These are phyloP conservation scores for Haemorhous mexicanus DNA, from an alignment of 2,113 vertebrate genomes.

Conservation along the genomic window DNA sequence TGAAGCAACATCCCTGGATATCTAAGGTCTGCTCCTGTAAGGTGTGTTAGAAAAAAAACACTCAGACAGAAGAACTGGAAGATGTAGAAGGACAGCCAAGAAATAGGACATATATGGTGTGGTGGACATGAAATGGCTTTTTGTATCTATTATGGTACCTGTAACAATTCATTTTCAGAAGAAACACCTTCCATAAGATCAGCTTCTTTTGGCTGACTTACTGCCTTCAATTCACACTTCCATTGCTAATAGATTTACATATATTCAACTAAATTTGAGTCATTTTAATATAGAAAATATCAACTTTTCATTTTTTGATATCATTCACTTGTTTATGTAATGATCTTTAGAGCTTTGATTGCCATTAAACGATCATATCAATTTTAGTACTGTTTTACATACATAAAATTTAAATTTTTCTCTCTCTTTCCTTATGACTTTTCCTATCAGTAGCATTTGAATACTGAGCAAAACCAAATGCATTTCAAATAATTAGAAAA, in stretches of 20 bases:
- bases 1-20: conserved; percentile 72
- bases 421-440: not conserved
- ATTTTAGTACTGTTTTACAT: not conserved
- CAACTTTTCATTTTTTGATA: not conserved
- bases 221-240: not conserved
- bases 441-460: not conserved
- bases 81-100: not conserved
- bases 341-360: not conserved
- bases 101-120: not conserved
- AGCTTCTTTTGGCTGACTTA: not conserved
- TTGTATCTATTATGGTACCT: not conserved
- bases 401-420: not conserved
- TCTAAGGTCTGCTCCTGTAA: conserved; percentile 78
- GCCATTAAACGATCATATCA: not conserved
- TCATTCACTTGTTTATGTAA: not conserved
- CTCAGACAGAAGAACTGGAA: not conserved
- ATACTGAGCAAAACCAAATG: not conserved
- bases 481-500: not conserved
- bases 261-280: not conserved
- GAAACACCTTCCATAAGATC: not conserved
- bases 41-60: conserved; percentile 62
- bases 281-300: not conserved
- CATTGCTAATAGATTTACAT: not conserved
- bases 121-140: not conserved
- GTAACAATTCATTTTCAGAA: not conserved